A percentile compares a stretch with the other conserved stretches of the same genome.
These are phyloP conservation scores for Ormyrus thymus DNA, from an alignment of 2,888 invertebrate genomes.

Conservation along the genomic window DNA sequence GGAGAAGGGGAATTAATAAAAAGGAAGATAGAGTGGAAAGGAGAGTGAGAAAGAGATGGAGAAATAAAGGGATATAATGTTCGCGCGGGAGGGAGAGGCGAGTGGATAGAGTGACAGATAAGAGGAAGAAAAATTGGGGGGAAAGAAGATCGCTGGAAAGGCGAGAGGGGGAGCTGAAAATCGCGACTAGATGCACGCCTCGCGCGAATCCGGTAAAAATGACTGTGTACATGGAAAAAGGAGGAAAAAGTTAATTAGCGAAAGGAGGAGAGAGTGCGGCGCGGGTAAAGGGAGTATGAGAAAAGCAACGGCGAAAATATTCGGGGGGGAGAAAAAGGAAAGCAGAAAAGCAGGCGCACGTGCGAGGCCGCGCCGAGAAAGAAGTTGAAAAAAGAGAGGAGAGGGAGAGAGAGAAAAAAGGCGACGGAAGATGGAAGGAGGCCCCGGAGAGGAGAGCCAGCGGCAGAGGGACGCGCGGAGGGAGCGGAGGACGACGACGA, in stretches of 20 bases:
- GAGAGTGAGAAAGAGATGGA: neutral
- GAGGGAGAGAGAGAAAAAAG: slow-evolving; percentile 29
- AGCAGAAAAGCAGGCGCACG: neutral
- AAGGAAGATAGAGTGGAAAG: slow-evolving; percentile 27
- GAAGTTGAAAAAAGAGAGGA: slow-evolving; percentile 17
- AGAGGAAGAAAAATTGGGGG: slow-evolving; percentile 26
- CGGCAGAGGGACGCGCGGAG: neutral
- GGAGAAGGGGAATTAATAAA: slow-evolving; percentile 43
- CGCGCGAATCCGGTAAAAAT: neutral
- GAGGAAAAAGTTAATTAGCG: neutral
- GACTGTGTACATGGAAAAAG: neutral
- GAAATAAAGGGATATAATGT: slow-evolving; percentile 24
- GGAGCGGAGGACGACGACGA: neutral
- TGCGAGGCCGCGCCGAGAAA: too few relatives aligned
- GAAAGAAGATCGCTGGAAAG: slow-evolving; percentile 1
- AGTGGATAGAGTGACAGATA: slow-evolving; percentile 40
- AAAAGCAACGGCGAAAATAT: neutral
- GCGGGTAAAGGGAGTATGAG: neutral
- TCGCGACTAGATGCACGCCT: neutral
- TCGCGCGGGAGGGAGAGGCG: slow-evolving; percentile 13
- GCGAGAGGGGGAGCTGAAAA: neutral
- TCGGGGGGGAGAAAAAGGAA: neutral
- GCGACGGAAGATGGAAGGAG: slow-evolving; percentile 43
- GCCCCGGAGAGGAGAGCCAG: neutral
- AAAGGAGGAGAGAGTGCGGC: neutral